Evolutionary conservation across 2,888 invertebrate genomes (phyloP).

Genomic region (Orchesella flavescens): DNA sequence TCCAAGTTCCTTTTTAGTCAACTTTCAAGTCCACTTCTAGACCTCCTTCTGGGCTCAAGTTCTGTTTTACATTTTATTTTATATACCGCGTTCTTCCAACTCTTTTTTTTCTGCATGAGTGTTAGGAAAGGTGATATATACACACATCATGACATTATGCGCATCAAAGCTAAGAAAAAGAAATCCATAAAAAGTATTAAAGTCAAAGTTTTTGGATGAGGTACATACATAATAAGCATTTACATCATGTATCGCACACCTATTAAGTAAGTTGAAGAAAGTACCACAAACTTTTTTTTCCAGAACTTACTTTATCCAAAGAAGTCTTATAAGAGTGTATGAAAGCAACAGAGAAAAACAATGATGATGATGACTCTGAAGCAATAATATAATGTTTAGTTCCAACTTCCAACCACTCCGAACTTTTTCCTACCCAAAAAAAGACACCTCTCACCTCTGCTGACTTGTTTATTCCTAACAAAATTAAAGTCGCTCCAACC

Average conservation of each 20-base stretch:
- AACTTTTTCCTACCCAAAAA: conserved; percentile 17
- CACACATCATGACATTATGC: conserved; percentile 42
- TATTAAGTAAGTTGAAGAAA: not conserved
- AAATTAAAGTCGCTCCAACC: conserved; percentile 40
- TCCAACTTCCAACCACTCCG: conserved; percentile 10
- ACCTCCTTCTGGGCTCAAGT: conserved; percentile 18
- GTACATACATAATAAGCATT: conserved; percentile 2
- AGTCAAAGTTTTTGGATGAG: conserved; percentile 42
- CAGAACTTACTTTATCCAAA: conserved; percentile 51
- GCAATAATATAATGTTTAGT: conserved; percentile 22
- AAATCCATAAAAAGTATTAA: conserved; percentile 24
- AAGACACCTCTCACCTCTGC: conserved; percentile 40
- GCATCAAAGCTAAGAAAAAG: conserved; percentile 32
- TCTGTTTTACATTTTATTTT: not conserved
- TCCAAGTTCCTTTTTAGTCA: conserved; percentile 13
- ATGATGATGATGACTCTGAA: conserved; percentile 34
- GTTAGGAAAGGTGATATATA: conserved; percentile 21
- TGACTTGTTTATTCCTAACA: conserved; percentile 48
- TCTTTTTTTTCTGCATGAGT: not conserved
- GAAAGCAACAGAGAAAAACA: conserved; percentile 15
- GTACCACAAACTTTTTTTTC: not conserved
- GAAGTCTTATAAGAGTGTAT: conserved; percentile 2
- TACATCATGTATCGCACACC: too few relatives aligned
- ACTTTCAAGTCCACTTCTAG: conserved; percentile 12
- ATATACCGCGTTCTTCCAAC: not conserved